phyloP scores from a whole-genome alignment of 2,888 invertebrate species.

The Schrankia costaestrigalis region DNA sequence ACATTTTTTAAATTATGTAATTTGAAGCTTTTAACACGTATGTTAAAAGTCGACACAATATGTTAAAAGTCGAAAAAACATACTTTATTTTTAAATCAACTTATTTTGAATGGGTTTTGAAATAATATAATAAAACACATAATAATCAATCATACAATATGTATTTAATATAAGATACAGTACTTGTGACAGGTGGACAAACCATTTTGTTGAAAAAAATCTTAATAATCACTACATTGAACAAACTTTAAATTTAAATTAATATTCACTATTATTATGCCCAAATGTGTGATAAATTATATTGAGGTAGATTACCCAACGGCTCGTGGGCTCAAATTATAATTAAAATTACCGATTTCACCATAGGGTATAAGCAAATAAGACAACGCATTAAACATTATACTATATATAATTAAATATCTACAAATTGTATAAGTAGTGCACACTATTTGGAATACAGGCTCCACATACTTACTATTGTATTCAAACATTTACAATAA shows the following conservation, averaged over 20 bases:
- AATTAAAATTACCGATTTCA: slow-evolving; percentile 66
- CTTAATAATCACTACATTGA: slow-evolving; percentile 71
- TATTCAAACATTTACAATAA: slow-evolving; percentile 78
- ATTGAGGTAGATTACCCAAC: slow-evolving; percentile 79
- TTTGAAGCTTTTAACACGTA: no score
- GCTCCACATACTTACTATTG: slow-evolving; percentile 59
- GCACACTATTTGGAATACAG: slow-evolving; percentile 69
- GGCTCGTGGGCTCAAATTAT: slow-evolving; percentile 66
- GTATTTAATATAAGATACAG: slow-evolving; percentile 80
- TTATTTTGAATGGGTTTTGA: no score
- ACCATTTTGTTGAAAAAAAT: slow-evolving; percentile 62
- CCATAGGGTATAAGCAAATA: slow-evolving; percentile 71
- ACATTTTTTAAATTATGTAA: no score
- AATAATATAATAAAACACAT: slow-evolving; percentile 69
- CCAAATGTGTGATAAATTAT: slow-evolving; percentile 79
- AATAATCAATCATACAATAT: slow-evolving; percentile 78
- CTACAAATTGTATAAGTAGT: slow-evolving; percentile 78
- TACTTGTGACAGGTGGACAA: slow-evolving; percentile 80
- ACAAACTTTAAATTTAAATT: slow-evolving; percentile 70
- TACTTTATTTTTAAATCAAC: no score
- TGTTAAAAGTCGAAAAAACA: no score
- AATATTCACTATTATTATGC: slow-evolving; percentile 75
- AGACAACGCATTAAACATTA: slow-evolving; percentile 77
- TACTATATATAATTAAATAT: slow-evolving; percentile 80
- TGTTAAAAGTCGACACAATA: no score